Evolutionary conservation across 2,113 vertebrate genomes (phyloP), one percentile per base, ranked within the genome.

Genomic region (Menura novaehollandiae): DNA sequence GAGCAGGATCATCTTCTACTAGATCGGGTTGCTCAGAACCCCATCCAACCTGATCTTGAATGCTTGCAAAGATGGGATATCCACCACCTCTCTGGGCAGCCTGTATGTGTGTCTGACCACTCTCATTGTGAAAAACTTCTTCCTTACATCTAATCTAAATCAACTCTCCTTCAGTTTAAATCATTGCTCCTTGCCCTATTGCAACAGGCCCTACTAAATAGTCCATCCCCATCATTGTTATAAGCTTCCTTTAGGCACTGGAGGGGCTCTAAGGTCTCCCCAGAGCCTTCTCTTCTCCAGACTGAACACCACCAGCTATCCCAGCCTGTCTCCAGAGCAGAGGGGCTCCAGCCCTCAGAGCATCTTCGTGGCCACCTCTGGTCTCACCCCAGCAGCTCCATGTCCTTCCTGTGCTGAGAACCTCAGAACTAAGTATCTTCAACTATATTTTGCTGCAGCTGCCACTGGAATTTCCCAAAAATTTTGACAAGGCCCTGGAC

Each of bases 121-220:
- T 15, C 5, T 16, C 44, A 58, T 13, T 52, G 33, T 51, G 69
- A 66, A 66, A 51, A 73, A 37, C 59, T 37, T 47, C 41, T 56
- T 66, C 43, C 32, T 81, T 37, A 23, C 7, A 49, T 72, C 26
- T 58, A 15, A 28, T 13, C 32, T 66, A 58, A 64, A 51, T 27
- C 21, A 7, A 23, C 35, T 66, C 9, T 56, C 49, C 56, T 49
- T 43, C 37, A 23, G 32, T 58, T 81, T 73, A 81, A 58, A 33
- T 18, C 44, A 44, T 11, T 1, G 0, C 13, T 52, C 44, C 33
- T 59, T n/a, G 37, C 52, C 35, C 37, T 52, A 1, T 11, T 46
- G 46, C 37, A 59, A 17, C 27, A 59, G 37, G 33, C 46, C 44
- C 53, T 52, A 30, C 46, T 39, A 12, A 75, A 60, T 3, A 33